Base-by-base conservation (phyloP, 2,113 vertebrate species). In the Sinocyclocheilus maitianheensis region DNA sequence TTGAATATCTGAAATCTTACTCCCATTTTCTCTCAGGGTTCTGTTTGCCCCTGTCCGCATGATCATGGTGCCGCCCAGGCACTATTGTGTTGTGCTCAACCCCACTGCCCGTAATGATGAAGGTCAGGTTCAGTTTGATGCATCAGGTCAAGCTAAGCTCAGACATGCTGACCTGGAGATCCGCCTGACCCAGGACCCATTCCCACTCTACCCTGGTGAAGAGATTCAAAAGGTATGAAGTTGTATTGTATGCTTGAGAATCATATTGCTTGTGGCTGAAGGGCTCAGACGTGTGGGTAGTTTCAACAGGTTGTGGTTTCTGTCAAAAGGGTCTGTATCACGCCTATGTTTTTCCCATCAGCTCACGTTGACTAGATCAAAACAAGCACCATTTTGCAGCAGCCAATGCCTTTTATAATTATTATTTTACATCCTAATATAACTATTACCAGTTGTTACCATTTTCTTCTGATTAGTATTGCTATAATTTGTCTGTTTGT, bases 101-200 rank as follows among this genome's bases (percentile, higher is more conserved):
- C 97, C 97, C 0, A 95, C 96, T 0, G 81, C 87, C 62, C 92
- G 95, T 0, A 94, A 95, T 0, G 88, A 91, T 0, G 75, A 94
- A 6, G 87, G 62, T 0, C 16, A 51, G 0, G 93, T 95, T 22
- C 92, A 93, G n/a, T 92, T 96, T 0, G 96, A 97, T 79, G 90
- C 78, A 1, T 88, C 93, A 0, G 97, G 97, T 3, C 97, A 98
- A 89, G 96, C 94, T n/a, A 96, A 96, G 24, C 96, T 98, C 3
- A 92, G 95, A 0, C 97, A 97, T 0, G 97, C 96, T 0, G 97
- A 97, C 93, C 94, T 95, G 88, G 97, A 98, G 92, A 97, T 98
- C 92, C 95, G 96, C 0, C 94, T 97, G 85, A 89, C 94, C 71
- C 96, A 96, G 92, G 96, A 97, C 4, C 97, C 97, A 2, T 96